Evolutionary conservation across 2,797 vertebrate genomes (phyloP), one percentile per base, ranked within the genome.

Genomic region (Ispidina picta): DNA sequence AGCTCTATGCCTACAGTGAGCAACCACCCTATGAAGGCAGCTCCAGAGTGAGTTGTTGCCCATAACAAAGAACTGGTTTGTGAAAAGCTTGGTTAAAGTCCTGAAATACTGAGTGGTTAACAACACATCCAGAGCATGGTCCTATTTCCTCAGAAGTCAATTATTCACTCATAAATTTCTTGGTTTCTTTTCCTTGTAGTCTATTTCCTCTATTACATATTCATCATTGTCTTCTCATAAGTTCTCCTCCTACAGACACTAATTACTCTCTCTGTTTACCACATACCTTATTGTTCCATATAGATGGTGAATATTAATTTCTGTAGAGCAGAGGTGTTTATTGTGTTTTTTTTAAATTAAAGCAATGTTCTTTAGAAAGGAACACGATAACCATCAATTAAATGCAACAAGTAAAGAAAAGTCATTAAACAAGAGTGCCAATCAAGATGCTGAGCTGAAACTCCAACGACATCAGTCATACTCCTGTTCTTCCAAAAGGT

Each of bases 91-190:
- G 52, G 80, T 44, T 93, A 72, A 91, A 60, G 43, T 26, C 91
- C 92, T 93, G 75, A 93, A 92, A 75, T 15, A 82, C 73, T 22
- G 54, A 71, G 62, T 72, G 84, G 89, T 88, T 95, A 92, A 81
- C 71, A 91, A 33, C 46, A 86, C 6, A 1, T 87, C 88, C 83
- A 94, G 65, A 92, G 75, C 85, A 91, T 12, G 70, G 48, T 92
- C 37, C 0, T 78, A 89, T 94, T 91, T 92, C 95, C 80, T 74
- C 78, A 75, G 84, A 87, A 89, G 91, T 92, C 88, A 84, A 93
- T 95, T 92, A 95, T 88, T 96, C 79, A 77, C 81, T 88, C 87
- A 69, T 92, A 88, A 93, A 93, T 82, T 83, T 76, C 91, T 94
- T 74, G 17, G 71, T 77, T 92, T 83, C 43, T 86, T 95, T 89